These are phyloP conservation scores for Indicator indicator DNA, from an alignment of 2,113 vertebrate species.

Conservation along the genomic window DNA sequence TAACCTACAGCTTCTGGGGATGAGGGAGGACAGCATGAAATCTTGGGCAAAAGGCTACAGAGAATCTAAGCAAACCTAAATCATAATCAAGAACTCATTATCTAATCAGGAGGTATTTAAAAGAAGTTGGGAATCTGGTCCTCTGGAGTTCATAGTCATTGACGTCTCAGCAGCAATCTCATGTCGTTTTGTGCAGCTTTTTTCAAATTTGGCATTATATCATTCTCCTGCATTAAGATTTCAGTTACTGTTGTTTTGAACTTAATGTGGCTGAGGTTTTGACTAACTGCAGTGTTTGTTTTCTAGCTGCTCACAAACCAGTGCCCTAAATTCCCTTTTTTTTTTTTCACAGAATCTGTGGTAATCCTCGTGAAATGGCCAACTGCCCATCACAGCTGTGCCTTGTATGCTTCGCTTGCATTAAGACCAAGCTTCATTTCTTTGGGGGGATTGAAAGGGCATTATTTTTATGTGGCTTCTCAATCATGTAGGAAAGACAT, in stretches of 20 bases:
- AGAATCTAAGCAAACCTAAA: not conserved
- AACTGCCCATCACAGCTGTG: conserved; percentile 26
- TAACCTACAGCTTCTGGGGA: not conserved
- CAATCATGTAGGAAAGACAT: not conserved
- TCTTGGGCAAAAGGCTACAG: not conserved
- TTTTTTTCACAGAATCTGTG: not conserved
- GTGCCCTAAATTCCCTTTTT: conserved; percentile 21
- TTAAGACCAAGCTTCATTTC: conserved; percentile 14
- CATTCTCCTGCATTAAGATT: not conserved
- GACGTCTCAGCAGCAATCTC: not conserved
- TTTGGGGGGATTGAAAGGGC: not conserved
- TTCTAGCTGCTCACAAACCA: not conserved
- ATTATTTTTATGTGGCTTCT: conserved; percentile 22
- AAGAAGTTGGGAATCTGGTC: not conserved
- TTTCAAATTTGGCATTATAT: not conserved
- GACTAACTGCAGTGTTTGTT: not conserved
- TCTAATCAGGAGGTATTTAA: not conserved
- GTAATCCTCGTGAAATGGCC: conserved; percentile 23
- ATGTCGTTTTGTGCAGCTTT: not conserved
- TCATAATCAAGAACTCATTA: not conserved
- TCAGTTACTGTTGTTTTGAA: not conserved
- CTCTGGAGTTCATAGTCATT: not conserved
- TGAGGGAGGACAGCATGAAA: not conserved
- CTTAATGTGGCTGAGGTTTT: not conserved
- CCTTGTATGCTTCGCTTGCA: conserved; percentile 27